Percentiles rank a stretch among this genome's conserved stretches.
These are phyloP conservation scores for Acrocephalus kingi DNA, from an alignment of 2,113 vertebrate genomes.

Conservation along the genomic window DNA sequence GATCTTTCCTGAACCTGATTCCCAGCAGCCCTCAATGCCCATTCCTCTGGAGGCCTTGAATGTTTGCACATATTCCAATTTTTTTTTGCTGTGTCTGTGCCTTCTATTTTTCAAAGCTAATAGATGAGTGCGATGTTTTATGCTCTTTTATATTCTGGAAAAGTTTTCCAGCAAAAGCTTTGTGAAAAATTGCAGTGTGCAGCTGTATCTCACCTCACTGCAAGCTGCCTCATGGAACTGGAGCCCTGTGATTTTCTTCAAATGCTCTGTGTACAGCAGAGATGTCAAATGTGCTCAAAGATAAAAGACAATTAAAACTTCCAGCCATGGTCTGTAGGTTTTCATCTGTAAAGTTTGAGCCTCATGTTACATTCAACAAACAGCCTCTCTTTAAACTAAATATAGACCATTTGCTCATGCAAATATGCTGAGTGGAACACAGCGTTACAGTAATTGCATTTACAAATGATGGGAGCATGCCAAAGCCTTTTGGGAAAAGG, in stretches of 20 bases:
- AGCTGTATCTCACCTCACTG: neutral
- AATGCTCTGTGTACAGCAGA: neutral
- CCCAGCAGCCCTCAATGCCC: neutral
- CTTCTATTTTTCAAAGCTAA: conserved; percentile 36
- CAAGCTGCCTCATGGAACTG: neutral
- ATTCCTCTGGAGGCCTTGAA: neutral
- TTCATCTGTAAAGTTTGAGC: neutral
- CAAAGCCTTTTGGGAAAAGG: neutral
- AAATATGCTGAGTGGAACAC: neutral
- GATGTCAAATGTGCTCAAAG: neutral
- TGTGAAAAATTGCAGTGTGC: neutral
- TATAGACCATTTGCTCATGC: conserved; percentile 13
- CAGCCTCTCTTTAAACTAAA: neutral
- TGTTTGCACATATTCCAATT: neutral
- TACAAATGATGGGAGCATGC: neutral
- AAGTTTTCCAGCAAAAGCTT: neutral
- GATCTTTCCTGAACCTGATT: neutral
- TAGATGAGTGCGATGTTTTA: neutral
- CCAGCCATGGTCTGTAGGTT: neutral
- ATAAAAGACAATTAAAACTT: neutral
- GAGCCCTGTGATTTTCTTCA: neutral
- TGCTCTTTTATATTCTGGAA: neutral
- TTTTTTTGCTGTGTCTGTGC: neutral
- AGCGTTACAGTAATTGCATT: neutral
- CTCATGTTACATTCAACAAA: neutral